phyloP scores from a whole-genome alignment of 2,888 invertebrate species.

The Drosophila meridiana region DNA sequence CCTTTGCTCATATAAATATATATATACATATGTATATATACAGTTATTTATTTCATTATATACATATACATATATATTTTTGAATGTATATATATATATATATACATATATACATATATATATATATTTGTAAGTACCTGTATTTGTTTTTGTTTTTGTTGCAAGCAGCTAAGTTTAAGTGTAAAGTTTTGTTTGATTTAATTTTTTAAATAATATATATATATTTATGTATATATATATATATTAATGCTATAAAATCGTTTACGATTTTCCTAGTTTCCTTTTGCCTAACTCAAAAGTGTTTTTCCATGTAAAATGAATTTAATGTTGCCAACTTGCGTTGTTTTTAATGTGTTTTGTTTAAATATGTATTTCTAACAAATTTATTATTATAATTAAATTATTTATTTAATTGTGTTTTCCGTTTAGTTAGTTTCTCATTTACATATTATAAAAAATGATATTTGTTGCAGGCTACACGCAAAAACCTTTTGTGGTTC shows the following conservation, averaged over 20 bases:
- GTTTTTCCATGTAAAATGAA: constrained; percentile 28
- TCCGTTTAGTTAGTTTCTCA: constrained; percentile 26
- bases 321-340: constrained; percentile 33
- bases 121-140: constrained; percentile 79
- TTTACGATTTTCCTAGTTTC: constrained; percentile 67
- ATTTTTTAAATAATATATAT: constrained; percentile 41
- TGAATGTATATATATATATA: constrained; percentile 14
- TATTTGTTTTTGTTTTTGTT: constrained; percentile 72
- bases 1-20: constrained; percentile 45
- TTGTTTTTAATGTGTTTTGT: constrained; percentile 20
- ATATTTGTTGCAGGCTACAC: constrained; percentile 70
- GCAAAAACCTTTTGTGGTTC: constrained; percentile 68
- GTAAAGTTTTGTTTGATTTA: constrained; percentile 69
- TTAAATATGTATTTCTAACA: constrained; percentile 65
- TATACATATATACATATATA: constrained; percentile 34
- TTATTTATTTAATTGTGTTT: constrained; percentile 19
- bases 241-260: constrained; percentile 70
- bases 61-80: constrained; percentile 2
- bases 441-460: constrained; percentile 73
- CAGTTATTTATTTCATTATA: constrained; percentile 41
- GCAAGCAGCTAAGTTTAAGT: constrained; percentile 79
- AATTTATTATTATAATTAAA: constrained; percentile 62
- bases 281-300: constrained; percentile 45
- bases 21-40: constrained; percentile 44
- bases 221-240: constrained; percentile 4